Conservation (phyloP, 2,113 vertebrate genomes). For the Pardalotus punctatus region DNA sequence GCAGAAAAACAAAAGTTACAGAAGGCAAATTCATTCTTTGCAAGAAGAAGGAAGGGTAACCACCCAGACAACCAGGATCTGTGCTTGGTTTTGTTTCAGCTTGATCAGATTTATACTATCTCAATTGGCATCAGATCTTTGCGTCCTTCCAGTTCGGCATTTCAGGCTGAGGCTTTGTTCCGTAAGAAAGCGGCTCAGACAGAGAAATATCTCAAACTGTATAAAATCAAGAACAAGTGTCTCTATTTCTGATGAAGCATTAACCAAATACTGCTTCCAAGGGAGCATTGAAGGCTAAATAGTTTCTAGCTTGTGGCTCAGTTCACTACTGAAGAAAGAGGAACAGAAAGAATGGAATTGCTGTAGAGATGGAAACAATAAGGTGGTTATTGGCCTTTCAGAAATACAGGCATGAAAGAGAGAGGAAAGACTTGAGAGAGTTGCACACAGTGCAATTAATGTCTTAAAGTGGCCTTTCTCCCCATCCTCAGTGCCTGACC, state of each 20-base stretch:
- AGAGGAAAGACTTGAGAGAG: not conserved
- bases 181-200: not conserved
- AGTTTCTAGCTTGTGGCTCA: not conserved
- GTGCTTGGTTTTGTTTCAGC: not conserved
- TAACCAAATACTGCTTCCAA: not conserved
- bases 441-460: not conserved
- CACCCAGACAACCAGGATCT: not conserved
- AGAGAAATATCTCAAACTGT: not conserved
- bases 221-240: not conserved
- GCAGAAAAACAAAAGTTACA: not conserved
- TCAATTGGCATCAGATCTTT: not conserved
- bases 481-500: not conserved
- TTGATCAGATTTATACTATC: not conserved
- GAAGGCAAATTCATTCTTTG: not conserved
- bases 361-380: not conserved
- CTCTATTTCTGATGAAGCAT: conserved; percentile 20
- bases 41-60: not conserved
- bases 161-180: conserved; percentile 18
- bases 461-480: not conserved
- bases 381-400: not conserved
- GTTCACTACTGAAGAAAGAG: conserved; percentile 22
- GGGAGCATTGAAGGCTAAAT: conserved; percentile 24
- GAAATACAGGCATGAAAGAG: not conserved
- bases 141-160: not conserved
- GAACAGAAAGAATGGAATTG: not conserved